These are phyloP conservation scores for Meloidogyne chitwoodi DNA, from an alignment of 1,140 invertebrate species.

Conservation along the genomic window DNA sequence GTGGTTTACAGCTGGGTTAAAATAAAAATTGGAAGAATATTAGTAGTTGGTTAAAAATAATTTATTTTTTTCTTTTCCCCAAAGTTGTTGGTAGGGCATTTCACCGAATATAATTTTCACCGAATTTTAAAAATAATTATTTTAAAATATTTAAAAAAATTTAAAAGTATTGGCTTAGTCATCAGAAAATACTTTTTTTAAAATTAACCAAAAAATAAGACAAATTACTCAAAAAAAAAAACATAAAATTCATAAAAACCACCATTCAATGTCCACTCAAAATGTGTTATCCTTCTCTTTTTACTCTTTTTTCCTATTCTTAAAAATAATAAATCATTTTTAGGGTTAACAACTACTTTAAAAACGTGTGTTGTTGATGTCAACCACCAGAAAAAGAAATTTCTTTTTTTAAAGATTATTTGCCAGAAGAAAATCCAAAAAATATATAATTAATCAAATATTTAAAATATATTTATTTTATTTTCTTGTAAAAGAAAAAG, in stretches of 20 bases:
- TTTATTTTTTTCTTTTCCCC: not conserved
- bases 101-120: no score
- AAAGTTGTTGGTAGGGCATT: not conserved
- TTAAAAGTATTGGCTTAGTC: no score
- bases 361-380: not conserved
- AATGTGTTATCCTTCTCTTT: no score
- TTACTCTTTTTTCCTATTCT: not conserved
- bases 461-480: no score
- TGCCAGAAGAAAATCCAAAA: not conserved
- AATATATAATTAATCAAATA: not conserved
- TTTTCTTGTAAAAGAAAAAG: no score
- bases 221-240: no score
- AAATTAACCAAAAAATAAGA: no score
- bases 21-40: not conserved
- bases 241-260: no score
- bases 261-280: no score
- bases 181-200: no score
- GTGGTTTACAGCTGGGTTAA: not conserved
- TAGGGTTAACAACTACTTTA: not conserved
- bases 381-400: not conserved
- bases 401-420: not conserved
- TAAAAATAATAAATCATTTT: not conserved
- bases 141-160: no score
- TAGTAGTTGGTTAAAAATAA: not conserved
- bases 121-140: no score